Base-by-base conservation (phyloP, 2,113 vertebrate genomes). In the Neogobius melanostomus region DNA sequence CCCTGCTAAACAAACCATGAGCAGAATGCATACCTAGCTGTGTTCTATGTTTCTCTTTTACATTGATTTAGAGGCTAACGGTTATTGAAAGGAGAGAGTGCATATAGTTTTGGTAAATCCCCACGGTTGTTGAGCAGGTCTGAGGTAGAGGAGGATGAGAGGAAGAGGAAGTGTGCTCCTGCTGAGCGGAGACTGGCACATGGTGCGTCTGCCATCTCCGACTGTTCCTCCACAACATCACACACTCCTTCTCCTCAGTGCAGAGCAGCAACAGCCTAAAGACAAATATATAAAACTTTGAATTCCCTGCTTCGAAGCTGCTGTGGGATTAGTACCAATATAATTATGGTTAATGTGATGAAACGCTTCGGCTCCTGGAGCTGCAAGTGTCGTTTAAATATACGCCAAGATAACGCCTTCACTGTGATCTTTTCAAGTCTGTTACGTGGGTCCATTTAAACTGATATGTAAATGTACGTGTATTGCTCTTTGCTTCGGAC, bases 201-300 rank as follows among this genome's bases (percentile, higher is more conserved):
- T 68, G 71, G 73, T 75, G 81, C 76, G 79, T 89, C 88, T 89
- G 86, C 76, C 79, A 45, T 84, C 83, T 88, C 82, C 88, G 87
- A 88, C 84, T 89, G 86, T 85, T 90, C 71, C 76, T 66, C 54
- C 1, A 69, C 72, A 72, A 68, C 76, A 60, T 17, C 81, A 56
- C 46, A 66, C 59, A 65, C 45, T 74, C 69, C 75, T 12, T 52
- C 46, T 75, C 8, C 75, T 68, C 59, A n/a, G 45, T 60, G 71
- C 79, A 61, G 63, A 66, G 61, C 74, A 72, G 68, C 47, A 74
- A 77, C 43, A 71, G 80, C 75, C 76, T 50, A 69, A 63, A 71
- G 73, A 69, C 64, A 77, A 72, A 82, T 47, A 79, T 46, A 79
- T 76, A 60, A 64, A 88, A 75, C 67, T 67, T 70, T 82, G 67